Conservation (phyloP, 2,797 vertebrate species). For the Melopsittacus undulatus region DNA sequence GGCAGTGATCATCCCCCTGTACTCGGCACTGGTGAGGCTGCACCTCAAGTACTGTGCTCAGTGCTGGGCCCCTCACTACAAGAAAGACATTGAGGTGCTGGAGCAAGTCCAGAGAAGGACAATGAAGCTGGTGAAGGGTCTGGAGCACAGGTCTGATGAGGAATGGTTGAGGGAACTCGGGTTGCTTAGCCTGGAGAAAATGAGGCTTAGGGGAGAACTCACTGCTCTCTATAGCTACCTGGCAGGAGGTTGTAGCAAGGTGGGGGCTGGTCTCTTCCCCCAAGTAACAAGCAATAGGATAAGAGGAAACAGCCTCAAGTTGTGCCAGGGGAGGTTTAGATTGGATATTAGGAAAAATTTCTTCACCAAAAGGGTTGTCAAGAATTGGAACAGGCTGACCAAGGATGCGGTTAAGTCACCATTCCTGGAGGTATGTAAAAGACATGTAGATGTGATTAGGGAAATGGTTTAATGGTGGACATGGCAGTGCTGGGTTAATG, state of each 20-base stretch:
- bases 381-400: background rate
- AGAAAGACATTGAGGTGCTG: background rate
- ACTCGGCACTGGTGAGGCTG: rapidly evolving
- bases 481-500: background rate
- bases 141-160: background rate
- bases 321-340: background rate
- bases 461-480: background rate
- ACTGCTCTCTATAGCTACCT: background rate
- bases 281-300: background rate
- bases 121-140: rapidly evolving
- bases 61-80: background rate
- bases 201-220: background rate
- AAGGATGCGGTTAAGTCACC: background rate
- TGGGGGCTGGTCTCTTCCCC: background rate
- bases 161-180: background rate
- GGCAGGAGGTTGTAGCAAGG: background rate
- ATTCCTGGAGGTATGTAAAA: background rate
- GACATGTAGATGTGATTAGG: rapidly evolving
- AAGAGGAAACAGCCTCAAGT: background rate
- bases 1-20: rapidly evolving
- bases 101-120: rapidly evolving
- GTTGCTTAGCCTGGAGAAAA: background rate
- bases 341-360: background rate
- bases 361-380: background rate
- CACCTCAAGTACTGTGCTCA: rapidly evolving